Base-by-base conservation (phyloP, 2,888 invertebrate species). In the Sphaerophoria taeniata region DNA sequence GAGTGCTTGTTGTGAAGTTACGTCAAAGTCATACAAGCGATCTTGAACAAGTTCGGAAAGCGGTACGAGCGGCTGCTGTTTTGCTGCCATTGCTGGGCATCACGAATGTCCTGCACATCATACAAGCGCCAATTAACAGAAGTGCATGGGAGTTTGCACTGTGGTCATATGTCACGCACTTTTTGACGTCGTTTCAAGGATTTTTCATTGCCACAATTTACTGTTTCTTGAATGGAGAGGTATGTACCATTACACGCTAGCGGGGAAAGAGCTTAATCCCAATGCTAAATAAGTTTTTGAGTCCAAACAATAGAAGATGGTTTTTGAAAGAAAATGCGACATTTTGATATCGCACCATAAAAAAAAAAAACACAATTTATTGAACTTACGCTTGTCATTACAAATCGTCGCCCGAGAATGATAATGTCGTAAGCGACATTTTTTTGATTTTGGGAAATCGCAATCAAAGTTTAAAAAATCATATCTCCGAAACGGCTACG, bases 141-240 rank as follows among this genome's bases (percentile, higher is more conserved):
- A 93, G 94, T 4, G 94, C 94, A 0, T 95, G 94, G 93, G 94
- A 94, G 87, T 97, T 97, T 87, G 96, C 95, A 0, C 87, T 95
- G 0, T 97, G 97, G 97, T 95, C 96, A 2, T 97, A 96, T 91
- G 92, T 93, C 12, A 95, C 96, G 0, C 95, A 97, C 90, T 96
- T 96, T 89, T 92, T 97, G 61, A 94, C 95, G n/a, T 96, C 97
- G 0, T 97, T 97, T 90, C 97, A 97, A 92, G 97, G 97, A 43
- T 94, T 96, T 88, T 95, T 97, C 90, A 95, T 97, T 61, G 95
- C 96, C 0, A 93, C 95, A 9, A 93, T 97, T 60, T 97, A 97
- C 91, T 97, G 97, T 90, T 97, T 97, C 90, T 91, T 95, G 67
- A 97, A 97, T 89, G 95, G 95, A 86, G 97, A 97, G 95, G 97